Percentiles rank a stretch among this genome's conserved stretches.
These are phyloP conservation scores for Siniperca scherzeri DNA, from an alignment of 2,797 vertebrate genomes.

Conservation along the genomic window DNA sequence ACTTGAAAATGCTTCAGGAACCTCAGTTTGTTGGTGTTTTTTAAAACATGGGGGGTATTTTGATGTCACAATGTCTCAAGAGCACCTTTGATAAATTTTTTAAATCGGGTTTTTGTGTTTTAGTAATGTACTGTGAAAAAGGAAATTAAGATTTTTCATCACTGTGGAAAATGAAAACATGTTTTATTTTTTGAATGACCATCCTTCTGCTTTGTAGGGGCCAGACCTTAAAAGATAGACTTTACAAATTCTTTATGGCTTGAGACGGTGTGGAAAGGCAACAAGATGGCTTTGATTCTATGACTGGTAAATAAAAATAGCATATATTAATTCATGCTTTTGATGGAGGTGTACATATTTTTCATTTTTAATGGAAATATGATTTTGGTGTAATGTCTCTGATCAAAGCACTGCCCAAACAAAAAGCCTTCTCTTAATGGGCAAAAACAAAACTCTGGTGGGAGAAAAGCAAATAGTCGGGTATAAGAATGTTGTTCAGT, in stretches of 20 bases:
- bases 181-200: neutral
- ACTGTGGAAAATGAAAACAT: neutral
- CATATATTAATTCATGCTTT: neutral
- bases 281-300: no score
- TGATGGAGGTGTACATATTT: neutral
- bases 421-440: neutral
- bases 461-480: neutral
- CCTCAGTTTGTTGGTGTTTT: constrained; percentile 22
- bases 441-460: neutral
- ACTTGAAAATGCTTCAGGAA: neutral
- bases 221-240: neutral
- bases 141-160: neutral
- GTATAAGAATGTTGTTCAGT: neutral
- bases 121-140: neutral
- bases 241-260: neutral
- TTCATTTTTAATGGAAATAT: neutral
- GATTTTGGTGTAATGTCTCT: neutral
- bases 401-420: constrained; percentile 8
- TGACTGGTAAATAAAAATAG: neutral
- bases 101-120: neutral
- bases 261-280: neutral
- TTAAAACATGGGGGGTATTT: neutral
- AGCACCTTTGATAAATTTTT: neutral
- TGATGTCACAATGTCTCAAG: neutral
- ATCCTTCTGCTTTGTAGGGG: neutral